Evolutionary conservation across 2,888 invertebrate species (phyloP).

Genomic region (Tenthredo mesomela): DNA sequence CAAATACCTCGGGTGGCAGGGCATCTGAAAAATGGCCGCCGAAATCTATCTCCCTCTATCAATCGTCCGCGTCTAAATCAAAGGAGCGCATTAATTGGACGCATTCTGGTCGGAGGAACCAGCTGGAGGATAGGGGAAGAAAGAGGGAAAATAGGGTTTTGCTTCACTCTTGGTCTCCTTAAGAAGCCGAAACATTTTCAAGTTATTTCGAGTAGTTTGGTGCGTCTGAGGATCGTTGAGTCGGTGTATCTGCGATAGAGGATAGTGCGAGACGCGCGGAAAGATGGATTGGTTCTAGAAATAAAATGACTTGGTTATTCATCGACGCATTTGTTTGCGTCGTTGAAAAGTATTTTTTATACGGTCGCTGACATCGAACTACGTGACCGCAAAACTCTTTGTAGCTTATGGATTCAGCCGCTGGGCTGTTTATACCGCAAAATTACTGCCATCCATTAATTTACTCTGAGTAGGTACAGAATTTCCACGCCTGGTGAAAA

Average conservation of each 20-base stretch:
- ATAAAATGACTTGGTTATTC: slow-evolving; percentile 77
- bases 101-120: slow-evolving; percentile 63
- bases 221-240: slow-evolving; percentile 5
- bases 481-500: slow-evolving; percentile 29
- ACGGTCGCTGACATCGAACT: slow-evolving; percentile 56
- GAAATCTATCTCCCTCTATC: slow-evolving; percentile 62
- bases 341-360: slow-evolving; percentile 61
- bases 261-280: slow-evolving; percentile 58
- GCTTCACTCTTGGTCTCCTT: slow-evolving; percentile 26
- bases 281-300: slow-evolving; percentile 76
- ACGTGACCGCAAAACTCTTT: slow-evolving; percentile 36
- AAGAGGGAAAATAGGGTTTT: neutral
- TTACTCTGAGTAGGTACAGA: slow-evolving; percentile 25
- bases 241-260: slow-evolving; percentile 22
- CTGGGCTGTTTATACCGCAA: slow-evolving; percentile 46
- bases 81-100: slow-evolving; percentile 70
- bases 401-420: slow-evolving; percentile 29
- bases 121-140: slow-evolving; percentile 19
- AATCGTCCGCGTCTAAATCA: slow-evolving; percentile 66
- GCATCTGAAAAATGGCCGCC: slow-evolving; percentile 54
- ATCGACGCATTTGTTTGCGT: slow-evolving; percentile 77
- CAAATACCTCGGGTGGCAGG: slow-evolving; percentile 50
- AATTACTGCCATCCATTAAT: slow-evolving; percentile 51
- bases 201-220: slow-evolving; percentile 49
- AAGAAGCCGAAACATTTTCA: slow-evolving; percentile 42